Conservation (phyloP, 2,797 vertebrate species). For the Pseudochirops cupreus region DNA sequence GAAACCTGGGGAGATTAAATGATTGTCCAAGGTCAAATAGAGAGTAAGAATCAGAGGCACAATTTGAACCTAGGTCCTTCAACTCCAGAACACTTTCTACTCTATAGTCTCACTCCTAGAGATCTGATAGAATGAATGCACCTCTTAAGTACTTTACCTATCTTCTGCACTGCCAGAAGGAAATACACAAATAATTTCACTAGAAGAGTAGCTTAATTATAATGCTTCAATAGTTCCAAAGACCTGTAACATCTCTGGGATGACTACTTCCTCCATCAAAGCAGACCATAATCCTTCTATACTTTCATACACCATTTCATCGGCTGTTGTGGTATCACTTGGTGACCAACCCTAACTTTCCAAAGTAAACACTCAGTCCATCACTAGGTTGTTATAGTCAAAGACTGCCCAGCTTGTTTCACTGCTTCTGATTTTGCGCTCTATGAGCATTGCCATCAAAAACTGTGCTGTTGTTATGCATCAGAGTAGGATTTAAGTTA, state of each 20-base stretch:
- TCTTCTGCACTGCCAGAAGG: background rate
- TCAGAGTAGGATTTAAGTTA: background rate
- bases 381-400: background rate
- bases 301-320: background rate
- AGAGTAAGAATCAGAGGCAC: background rate
- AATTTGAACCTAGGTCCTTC: background rate
- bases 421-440: background rate
- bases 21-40: background rate
- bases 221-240: background rate
- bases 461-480: background rate
- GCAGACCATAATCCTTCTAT: background rate
- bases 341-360: background rate
- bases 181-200: background rate
- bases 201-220: background rate
- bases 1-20: background rate
- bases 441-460: background rate
- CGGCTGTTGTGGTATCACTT: background rate
- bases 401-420: background rate
- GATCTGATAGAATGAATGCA: background rate
- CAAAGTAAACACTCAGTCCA: background rate
- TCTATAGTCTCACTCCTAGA: background rate
- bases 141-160: background rate
- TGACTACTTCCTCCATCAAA: background rate
- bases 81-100: background rate
- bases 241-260: background rate